Evolutionary conservation across 1,140 invertebrate species (phyloP), one percentile per base, ranked within the genome.

Genomic region (Listronotus bonariensis): DNA sequence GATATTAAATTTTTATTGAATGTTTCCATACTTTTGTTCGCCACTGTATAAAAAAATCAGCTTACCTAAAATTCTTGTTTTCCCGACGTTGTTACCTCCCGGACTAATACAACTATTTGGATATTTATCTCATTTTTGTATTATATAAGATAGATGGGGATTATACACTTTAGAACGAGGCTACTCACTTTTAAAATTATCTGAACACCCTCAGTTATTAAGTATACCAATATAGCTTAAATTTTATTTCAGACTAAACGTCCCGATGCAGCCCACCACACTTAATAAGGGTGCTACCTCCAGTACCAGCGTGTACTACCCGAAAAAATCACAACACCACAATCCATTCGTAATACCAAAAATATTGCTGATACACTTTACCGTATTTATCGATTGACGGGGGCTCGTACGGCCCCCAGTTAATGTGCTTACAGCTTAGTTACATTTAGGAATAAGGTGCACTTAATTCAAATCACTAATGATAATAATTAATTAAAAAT

Each of bases 371-470:
- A 68, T 68, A 68, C 34, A 36, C 68, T 68, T 66, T 56, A 54
- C 56, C 52, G 45, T 67, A 69, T 69, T 65, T 60, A 67, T 56
- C 61, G 54, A 45, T 54, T 54, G 15, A 36, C 32, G 38, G 56
- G 49, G 55, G 14, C 26, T 34, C 40, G 43, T 56, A n/a, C 17
- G 11, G 20, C 15, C 15, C 42, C 41, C 53, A 9, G n/a, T 15
- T 41, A 58, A 62, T 73, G 72, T 76, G 74, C 74, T 76, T 76
- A 74, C 70, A 67, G 73, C 73, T 74, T 76, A 74, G 66, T 71
- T 74, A 72, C 67, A 67, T 65, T 66, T 75, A 73, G 70, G 62
- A 71, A 68, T 74, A 76, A 75, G 74, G 68, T 76, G 74, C 74
- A 76, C 74, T 73, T 70, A 69, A 68, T 51, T 60, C 56, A 68